A percentile compares a stretch with the other conserved stretches of the same genome.
phyloP scores from a whole-genome alignment of 2,888 invertebrate species.

The Baronia brevicornis region DNA sequence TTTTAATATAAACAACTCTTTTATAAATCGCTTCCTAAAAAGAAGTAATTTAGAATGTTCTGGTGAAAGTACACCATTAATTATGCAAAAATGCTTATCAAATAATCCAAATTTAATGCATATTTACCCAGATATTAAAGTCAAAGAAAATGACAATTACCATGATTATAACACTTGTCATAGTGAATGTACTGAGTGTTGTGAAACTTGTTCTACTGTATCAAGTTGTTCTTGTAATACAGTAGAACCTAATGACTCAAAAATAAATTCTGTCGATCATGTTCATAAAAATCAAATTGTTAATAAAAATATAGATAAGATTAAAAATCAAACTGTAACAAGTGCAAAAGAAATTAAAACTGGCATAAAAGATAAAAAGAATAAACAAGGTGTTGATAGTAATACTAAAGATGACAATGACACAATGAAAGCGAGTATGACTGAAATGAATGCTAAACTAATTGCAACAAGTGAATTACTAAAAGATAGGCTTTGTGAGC shows the following conservation, averaged over 20 bases:
- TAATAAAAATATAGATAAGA: conserved; percentile 1
- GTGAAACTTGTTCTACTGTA: conserved; percentile 44
- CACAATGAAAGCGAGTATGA: conserved; percentile 50
- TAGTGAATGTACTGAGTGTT: conserved; percentile 52
- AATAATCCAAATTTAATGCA: conserved; percentile 51
- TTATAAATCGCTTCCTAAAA: conserved; percentile 71
- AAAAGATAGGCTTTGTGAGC: conserved; percentile 77
- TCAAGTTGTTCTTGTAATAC: conserved; percentile 61
- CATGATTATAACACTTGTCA: conserved; percentile 44
- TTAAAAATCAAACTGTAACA: conserved; percentile 15
- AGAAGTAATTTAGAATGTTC: conserved; percentile 48
- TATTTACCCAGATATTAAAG: conserved; percentile 41
- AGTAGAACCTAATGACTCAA: conserved; percentile 28
- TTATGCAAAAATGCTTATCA: conserved; percentile 55
- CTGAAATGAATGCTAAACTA: conserved; percentile 63
- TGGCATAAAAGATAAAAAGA: conserved; percentile 25
- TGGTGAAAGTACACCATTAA: conserved; percentile 59
- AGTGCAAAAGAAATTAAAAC: conserved; percentile 17
- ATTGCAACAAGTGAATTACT: conserved; percentile 76
- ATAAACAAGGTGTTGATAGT: conserved; percentile 39
- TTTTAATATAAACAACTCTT: conserved; percentile 81
- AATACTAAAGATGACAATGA: conserved; percentile 40
- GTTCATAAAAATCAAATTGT: conserved; percentile 14
- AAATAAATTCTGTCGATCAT: conserved; percentile 18
- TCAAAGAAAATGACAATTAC: conserved; percentile 30